Evolutionary conservation across 1,140 invertebrate genomes (phyloP).

Genomic region (Hycleus phaleratus): DNA sequence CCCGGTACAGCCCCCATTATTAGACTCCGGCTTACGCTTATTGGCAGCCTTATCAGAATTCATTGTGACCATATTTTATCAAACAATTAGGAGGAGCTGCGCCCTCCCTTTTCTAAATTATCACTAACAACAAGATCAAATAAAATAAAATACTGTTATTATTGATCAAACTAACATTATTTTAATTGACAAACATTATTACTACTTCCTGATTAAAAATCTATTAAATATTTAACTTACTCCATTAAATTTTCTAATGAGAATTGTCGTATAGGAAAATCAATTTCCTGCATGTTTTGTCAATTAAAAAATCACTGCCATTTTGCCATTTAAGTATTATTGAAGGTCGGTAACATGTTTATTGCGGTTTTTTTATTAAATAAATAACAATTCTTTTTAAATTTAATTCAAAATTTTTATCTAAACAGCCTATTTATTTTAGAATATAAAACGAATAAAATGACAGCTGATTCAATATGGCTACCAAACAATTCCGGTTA

Average conservation of each 20-base stretch:
- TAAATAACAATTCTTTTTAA: too few relatives aligned
- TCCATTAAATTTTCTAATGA: slow-evolving; percentile 5
- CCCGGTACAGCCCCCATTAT: slow-evolving; percentile 35
- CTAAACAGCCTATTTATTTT: slow-evolving; percentile 15
- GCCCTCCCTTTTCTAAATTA: slow-evolving; percentile 27
- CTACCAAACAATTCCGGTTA: background rate
- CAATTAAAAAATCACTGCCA: slow-evolving; percentile 11
- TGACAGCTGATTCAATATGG: background rate
- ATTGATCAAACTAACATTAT: background rate
- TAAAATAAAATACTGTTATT: background rate
- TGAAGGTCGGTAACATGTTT: slow-evolving; percentile 3
- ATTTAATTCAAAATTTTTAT: background rate
- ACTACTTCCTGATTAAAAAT: too few relatives aligned
- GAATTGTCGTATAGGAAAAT: slow-evolving; percentile 7
- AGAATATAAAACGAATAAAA: background rate
- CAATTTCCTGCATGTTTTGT: slow-evolving; percentile 17
- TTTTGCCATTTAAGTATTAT: slow-evolving; percentile 2
- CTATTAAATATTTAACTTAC: slow-evolving; percentile 10
- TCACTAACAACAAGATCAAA: background rate
- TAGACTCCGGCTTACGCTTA: slow-evolving; percentile 41
- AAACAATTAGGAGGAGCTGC: slow-evolving; percentile 26
- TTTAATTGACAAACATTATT: background rate
- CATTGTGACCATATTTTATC: slow-evolving; percentile 46
- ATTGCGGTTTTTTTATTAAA: background rate
- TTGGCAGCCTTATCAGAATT: slow-evolving; percentile 45